These are phyloP conservation scores for Caenorhabditis drosophilae DNA, from an alignment of 2,888 invertebrate genomes.

Conservation along the genomic window DNA sequence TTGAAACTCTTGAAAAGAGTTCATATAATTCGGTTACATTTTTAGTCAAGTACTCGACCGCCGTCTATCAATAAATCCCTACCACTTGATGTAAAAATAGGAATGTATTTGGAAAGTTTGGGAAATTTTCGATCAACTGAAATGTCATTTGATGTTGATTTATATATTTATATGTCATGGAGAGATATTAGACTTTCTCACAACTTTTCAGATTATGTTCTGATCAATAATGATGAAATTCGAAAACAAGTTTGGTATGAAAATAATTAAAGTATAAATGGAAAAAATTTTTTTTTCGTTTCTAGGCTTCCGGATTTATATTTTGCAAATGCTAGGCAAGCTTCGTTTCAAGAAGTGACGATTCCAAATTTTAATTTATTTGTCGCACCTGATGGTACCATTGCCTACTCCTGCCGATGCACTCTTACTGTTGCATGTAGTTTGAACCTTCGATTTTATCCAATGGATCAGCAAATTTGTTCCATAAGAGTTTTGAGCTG, in stretches of 20 bases:
- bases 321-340: constrained; percentile 60
- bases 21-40: background rate
- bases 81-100: constrained; percentile 47
- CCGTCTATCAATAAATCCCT: constrained; percentile 31
- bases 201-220: constrained; percentile 54
- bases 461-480: constrained; percentile 66
- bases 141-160: constrained; percentile 65
- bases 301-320: constrained; percentile 65
- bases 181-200: constrained; percentile 50
- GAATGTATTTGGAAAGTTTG: constrained; percentile 56
- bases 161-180: constrained; percentile 62
- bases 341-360: constrained; percentile 55
- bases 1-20: background rate
- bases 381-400: constrained; percentile 57
- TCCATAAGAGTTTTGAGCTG: constrained; percentile 61
- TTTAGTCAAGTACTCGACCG: constrained; percentile 26
- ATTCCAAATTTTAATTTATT: constrained; percentile 67
- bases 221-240: constrained; percentile 58
- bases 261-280: background rate
- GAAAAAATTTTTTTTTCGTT: constrained; percentile 1
- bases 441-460: constrained; percentile 55
- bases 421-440: constrained; percentile 57
- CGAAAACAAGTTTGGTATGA: constrained; percentile 59
- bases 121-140: constrained; percentile 58
- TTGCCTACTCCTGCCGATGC: constrained; percentile 60